Evolutionary conservation across 2,797 vertebrate species (phyloP).

Genomic region (Sebastes reedi): DNA sequence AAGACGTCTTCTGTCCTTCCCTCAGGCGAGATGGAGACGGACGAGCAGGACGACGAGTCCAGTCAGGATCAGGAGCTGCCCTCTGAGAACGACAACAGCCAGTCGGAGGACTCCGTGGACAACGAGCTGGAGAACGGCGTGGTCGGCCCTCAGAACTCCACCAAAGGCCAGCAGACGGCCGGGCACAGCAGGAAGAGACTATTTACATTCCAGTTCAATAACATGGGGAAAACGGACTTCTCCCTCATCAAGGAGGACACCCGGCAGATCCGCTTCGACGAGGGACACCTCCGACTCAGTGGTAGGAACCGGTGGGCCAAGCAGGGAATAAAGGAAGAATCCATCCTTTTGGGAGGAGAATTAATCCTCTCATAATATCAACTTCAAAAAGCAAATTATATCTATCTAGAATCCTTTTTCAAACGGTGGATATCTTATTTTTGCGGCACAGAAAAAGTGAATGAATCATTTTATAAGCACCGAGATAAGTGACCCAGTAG

Average conservation of each 20-base stretch:
- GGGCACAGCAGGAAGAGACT: conserved; percentile 89
- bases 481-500: neutral
- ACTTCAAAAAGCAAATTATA: neutral
- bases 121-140: conserved; percentile 96
- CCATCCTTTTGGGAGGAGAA: neutral
- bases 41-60: conserved; percentile 97
- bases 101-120: conserved; percentile 98
- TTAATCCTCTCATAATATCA: neutral
- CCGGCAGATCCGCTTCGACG: conserved; percentile 95
- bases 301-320: conserved; percentile 76
- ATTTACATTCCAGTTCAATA: conserved; percentile 99
- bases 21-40: conserved; percentile 97
- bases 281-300: conserved; percentile 92
- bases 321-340: neutral
- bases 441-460: neutral
- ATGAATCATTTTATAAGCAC: neutral
- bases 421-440: neutral
- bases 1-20: neutral
- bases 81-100: conserved; percentile 98
- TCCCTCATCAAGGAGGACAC: conserved; percentile 95
- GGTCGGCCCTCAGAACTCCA: conserved; percentile 84
- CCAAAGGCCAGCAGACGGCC: conserved; percentile 85
- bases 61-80: conserved; percentile 98
- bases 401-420: neutral
- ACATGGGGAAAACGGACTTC: conserved; percentile 96